Evolutionary conservation across 2,113 vertebrate species (phyloP).

Genomic region (Sarotherodon lohbergeri): DNA sequence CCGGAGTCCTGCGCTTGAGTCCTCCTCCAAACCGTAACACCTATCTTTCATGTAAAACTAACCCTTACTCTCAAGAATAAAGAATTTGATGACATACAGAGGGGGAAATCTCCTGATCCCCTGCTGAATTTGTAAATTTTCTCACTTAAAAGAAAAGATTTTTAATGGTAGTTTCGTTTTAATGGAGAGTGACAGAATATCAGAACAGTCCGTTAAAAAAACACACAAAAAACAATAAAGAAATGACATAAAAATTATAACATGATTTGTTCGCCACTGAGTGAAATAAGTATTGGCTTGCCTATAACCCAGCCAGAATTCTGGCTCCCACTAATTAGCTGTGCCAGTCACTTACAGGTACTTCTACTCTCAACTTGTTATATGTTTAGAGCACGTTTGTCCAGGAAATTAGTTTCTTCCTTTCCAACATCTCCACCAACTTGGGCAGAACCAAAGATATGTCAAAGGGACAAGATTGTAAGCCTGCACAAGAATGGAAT

Average conservation of each 20-base stretch:
- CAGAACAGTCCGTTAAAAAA: not conserved
- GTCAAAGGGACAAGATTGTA: not conserved
- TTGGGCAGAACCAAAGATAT: not conserved
- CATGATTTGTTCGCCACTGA: fast-evolving
- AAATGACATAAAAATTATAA: not conserved
- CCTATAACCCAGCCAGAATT: not conserved
- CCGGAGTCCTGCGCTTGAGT: no score
- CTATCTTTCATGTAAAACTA: not conserved
- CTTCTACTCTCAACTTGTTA: not conserved
- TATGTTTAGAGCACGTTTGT: not conserved
- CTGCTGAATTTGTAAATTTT: not conserved
- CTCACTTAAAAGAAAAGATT: not conserved
- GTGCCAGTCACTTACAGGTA: not conserved
- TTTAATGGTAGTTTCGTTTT: not conserved
- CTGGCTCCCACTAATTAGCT: not conserved
- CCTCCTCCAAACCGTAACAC: no score
- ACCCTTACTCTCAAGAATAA: not conserved
- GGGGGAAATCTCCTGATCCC: not conserved
- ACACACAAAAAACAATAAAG: not conserved
- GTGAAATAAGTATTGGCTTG: not conserved
- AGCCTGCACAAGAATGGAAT: not conserved
- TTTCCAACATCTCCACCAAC: not conserved
- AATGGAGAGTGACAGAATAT: fast-evolving
- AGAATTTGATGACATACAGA: not conserved
- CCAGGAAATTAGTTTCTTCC: not conserved